These are phyloP conservation scores for Formica exsecta DNA, from an alignment of 1,140 invertebrate genomes.

Conservation along the genomic window DNA sequence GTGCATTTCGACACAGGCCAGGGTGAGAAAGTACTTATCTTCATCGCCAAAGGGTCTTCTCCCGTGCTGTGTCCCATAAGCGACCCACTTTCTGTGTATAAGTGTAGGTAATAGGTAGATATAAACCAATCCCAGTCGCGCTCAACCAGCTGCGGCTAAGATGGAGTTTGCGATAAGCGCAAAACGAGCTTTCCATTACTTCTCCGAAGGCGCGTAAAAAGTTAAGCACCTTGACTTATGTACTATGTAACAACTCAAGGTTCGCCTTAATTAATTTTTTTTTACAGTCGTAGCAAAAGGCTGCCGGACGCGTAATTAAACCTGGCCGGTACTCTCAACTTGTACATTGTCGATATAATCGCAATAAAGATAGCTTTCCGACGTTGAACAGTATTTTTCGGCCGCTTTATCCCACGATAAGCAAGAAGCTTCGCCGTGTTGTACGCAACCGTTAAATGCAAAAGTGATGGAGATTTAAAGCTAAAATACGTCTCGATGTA, in stretches of 20 bases:
- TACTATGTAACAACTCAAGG: conserved; percentile 37
- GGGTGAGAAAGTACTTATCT: conserved; percentile 61
- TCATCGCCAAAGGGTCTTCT: conserved; percentile 51
- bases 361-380: not conserved
- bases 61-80: conserved; percentile 35
- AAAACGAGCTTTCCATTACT: conserved; percentile 60
- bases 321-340: not conserved
- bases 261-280: conserved; percentile 58
- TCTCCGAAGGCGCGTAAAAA: conserved; percentile 50
- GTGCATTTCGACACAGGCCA: conserved; percentile 38
- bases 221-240: conserved; percentile 50
- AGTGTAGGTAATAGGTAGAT: not conserved
- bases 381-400: conserved; percentile 8
- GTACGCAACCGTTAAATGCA: conserved; percentile 13
- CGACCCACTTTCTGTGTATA: conserved; percentile 56
- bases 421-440: not conserved
- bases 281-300: not conserved
- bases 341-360: conserved; percentile 15
- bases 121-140: conserved; percentile 38
- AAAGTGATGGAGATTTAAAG: not conserved
- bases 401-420: not conserved
- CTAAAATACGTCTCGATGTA: conserved; percentile 16
- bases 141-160: conserved; percentile 47
- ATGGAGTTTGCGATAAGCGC: conserved; percentile 50
- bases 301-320: conserved; percentile 38